A percentile compares a stretch with the other conserved stretches of the same genome.
These are phyloP conservation scores for Seriola dumerili DNA, from an alignment of 2,113 vertebrate species.

Conservation along the genomic window DNA sequence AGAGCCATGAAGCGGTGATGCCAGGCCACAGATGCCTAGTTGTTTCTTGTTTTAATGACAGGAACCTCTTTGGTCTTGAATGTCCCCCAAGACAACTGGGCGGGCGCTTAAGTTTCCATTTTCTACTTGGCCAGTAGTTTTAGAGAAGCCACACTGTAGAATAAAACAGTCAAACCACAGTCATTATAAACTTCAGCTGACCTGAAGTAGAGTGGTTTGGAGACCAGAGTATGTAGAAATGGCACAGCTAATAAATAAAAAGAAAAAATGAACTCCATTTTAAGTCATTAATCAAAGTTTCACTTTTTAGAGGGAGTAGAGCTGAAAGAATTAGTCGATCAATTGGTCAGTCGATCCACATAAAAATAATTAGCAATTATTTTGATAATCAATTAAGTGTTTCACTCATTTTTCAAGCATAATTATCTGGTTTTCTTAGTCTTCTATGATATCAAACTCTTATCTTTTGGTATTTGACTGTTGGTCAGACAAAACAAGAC, in stretches of 20 bases:
- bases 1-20: background rate
- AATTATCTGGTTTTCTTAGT: too few species aligned
- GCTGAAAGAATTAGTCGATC: background rate
- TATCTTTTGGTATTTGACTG: background rate
- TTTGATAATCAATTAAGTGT: background rate
- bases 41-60: constrained; percentile 12
- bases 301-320: background rate
- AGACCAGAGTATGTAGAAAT: background rate
- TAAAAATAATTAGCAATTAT: too few species aligned
- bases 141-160: background rate
- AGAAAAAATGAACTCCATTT: background rate
- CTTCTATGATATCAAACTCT: background rate
- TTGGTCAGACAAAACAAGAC: too few species aligned
- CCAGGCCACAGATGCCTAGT: constrained; percentile 1
- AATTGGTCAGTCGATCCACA: background rate
- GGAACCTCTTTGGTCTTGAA: background rate
- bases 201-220: background rate
- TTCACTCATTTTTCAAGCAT: background rate
- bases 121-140: constrained; percentile 16
- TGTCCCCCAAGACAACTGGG: background rate
- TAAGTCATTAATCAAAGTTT: background rate
- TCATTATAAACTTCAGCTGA: constrained; percentile 4
- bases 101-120: constrained; percentile 2
- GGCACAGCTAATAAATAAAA: background rate
- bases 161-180: constrained; percentile 19